phyloP scores from a whole-genome alignment of 2,888 invertebrate genomes.

The Villa cingulata region DNA sequence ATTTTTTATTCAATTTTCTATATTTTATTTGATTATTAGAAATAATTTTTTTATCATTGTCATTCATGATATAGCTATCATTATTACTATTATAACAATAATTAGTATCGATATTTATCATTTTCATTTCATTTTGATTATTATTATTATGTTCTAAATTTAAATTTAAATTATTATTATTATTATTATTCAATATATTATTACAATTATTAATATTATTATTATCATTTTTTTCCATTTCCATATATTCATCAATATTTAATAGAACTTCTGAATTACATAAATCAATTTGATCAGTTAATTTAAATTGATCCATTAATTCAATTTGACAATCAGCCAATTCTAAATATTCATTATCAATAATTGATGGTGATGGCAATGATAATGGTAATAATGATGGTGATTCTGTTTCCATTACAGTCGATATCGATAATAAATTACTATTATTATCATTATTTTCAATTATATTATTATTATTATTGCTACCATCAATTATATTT shows the following conservation, averaged over 20 bases:
- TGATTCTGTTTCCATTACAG: constrained; percentile 1
- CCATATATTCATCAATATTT: constrained; percentile 17
- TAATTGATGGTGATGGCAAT: constrained; percentile 5
- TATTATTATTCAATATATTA: not conserved
- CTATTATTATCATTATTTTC: constrained; percentile 26
- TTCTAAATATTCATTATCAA: constrained; percentile 22
- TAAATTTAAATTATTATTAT: not conserved
- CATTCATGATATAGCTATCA: no score
- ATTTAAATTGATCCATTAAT: constrained; percentile 31
- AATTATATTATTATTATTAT: constrained; percentile 16
- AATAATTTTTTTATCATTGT: no score
- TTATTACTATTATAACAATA: no score
- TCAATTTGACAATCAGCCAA: constrained; percentile 32
- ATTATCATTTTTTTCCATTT: constrained; percentile 20
- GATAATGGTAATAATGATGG: no score
- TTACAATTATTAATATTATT: not conserved
- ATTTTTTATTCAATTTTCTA: no score
- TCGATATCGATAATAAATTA: constrained; percentile 12
- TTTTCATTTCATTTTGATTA: not conserved
- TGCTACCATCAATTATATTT: not conserved
- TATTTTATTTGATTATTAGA: no score
- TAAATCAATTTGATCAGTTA: constrained; percentile 30
- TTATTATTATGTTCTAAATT: not conserved
- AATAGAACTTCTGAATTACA: constrained; percentile 24
- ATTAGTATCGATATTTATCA: no score